Conservation (phyloP, 2,113 vertebrate genomes). For the Procavia capensis region DNA sequence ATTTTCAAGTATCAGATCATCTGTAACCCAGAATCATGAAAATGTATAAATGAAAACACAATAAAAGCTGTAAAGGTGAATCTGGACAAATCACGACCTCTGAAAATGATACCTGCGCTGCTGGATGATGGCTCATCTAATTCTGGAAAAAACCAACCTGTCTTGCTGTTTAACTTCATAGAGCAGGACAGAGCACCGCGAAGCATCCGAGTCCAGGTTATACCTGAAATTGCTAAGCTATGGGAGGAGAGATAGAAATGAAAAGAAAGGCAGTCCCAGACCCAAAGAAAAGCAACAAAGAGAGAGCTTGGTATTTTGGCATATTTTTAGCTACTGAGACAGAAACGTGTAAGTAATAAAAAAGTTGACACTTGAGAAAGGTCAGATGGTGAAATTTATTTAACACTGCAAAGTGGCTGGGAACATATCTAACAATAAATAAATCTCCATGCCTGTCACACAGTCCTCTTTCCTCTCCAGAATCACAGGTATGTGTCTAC, state of each 20-base stretch:
- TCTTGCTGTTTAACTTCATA: neutral
- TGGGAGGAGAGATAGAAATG: rapidly evolving
- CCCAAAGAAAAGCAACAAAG: neutral
- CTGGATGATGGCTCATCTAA: neutral
- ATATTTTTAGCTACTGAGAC: neutral
- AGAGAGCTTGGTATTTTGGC: neutral
- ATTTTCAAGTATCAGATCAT: neutral
- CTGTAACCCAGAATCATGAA: neutral
- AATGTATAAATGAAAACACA: neutral
- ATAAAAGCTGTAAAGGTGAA: neutral
- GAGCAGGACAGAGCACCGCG: neutral
- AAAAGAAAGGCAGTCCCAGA: neutral
- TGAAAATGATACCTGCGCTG: neutral
- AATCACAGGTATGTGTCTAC: neutral
- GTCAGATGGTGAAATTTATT: neutral
- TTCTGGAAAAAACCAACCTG: neutral
- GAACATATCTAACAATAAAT: neutral
- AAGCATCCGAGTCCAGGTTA: neutral
- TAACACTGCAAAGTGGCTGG: neutral
- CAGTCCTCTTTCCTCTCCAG: neutral
- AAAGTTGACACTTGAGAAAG: neutral
- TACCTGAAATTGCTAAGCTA: neutral
- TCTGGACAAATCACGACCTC: neutral
- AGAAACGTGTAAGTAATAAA: neutral
- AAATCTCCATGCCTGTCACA: neutral